Evolutionary conservation across 1,140 invertebrate genomes (phyloP).

Genomic region (Zaprionus lachaisei): DNA sequence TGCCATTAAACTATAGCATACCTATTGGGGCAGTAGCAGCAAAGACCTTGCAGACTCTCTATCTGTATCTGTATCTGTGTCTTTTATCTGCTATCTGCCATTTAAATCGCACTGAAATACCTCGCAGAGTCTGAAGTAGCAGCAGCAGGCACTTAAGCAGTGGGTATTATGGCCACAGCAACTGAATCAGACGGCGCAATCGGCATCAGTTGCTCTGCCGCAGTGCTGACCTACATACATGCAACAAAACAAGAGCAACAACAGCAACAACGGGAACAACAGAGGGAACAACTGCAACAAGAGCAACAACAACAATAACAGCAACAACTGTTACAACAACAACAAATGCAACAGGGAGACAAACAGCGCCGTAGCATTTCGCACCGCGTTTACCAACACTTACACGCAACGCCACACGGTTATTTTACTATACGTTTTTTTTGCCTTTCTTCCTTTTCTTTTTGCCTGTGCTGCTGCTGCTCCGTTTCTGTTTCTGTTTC

Average conservation of each 20-base stretch:
- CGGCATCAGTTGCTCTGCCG: constrained; percentile 36
- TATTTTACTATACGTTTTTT: constrained; percentile 33
- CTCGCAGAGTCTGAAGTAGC: background rate
- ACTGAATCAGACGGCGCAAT: constrained; percentile 23
- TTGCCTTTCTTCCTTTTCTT: background rate
- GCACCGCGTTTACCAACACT: constrained; percentile 79
- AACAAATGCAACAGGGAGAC: constrained; percentile 31
- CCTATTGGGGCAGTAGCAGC: background rate
- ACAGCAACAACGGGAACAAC: constrained; percentile 3
- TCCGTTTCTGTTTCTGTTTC: constrained; percentile 15
- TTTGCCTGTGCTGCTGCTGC: constrained; percentile 24
- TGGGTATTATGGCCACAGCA: constrained; percentile 36
- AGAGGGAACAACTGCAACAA: background rate
- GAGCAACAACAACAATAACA: constrained; percentile 1
- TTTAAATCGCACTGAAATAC: constrained; percentile 9
- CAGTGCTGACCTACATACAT: constrained; percentile 76
- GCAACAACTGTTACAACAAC: constrained; percentile 10
- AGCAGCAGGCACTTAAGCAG: background rate
- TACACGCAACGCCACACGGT: constrained; percentile 60
- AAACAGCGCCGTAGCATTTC: constrained; percentile 61
- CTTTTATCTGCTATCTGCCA: background rate
- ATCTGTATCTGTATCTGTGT: background rate
- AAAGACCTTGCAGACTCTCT: constrained; percentile 1
- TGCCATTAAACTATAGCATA: constrained; percentile 1
- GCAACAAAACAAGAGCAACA: constrained; percentile 26